Evolutionary conservation across 2,797 vertebrate genomes (phyloP).

Genomic region (Tenualosa ilisha): DNA sequence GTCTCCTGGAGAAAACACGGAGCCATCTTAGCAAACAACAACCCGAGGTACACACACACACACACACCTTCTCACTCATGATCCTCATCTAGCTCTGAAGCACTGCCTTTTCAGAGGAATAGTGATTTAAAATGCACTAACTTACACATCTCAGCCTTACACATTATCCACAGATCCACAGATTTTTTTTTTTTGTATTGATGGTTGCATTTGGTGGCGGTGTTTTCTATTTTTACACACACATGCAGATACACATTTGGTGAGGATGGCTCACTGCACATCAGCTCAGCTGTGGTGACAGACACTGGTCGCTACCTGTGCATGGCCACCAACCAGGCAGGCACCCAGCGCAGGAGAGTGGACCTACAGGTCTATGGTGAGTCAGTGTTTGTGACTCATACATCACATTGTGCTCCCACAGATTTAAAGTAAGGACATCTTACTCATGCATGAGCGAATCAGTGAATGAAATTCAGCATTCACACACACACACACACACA

Average conservation of each 20-base stretch:
- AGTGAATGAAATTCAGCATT: not conserved
- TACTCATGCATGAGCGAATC: not conserved
- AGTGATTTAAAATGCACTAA: no score
- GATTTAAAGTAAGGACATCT: not conserved
- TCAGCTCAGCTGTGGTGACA: conserved; percentile 79
- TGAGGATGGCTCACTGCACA: conserved; percentile 84
- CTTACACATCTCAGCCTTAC: no score
- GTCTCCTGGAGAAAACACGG: conserved; percentile 96
- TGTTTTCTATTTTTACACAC: not conserved
- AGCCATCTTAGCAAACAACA: conserved; percentile 78
- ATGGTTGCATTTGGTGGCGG: no score
- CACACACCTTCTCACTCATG: not conserved
- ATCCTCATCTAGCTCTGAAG: no score
- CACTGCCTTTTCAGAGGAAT: not conserved
- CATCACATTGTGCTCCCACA: not conserved
- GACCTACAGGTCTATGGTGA: conserved; percentile 91
- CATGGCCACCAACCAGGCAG: conserved; percentile 90
- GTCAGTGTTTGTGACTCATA: not conserved
- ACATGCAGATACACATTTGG: conserved; percentile 77
- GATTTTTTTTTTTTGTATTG: no score
- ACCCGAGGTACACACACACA: conserved; percentile 72
- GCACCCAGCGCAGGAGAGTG: conserved; percentile 82
- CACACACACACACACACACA: not conserved
- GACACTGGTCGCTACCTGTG: conserved; percentile 90
- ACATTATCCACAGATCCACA: no score